Conservation (phyloP, 2,797 vertebrate genomes). For the Tadarida brasiliensis region DNA sequence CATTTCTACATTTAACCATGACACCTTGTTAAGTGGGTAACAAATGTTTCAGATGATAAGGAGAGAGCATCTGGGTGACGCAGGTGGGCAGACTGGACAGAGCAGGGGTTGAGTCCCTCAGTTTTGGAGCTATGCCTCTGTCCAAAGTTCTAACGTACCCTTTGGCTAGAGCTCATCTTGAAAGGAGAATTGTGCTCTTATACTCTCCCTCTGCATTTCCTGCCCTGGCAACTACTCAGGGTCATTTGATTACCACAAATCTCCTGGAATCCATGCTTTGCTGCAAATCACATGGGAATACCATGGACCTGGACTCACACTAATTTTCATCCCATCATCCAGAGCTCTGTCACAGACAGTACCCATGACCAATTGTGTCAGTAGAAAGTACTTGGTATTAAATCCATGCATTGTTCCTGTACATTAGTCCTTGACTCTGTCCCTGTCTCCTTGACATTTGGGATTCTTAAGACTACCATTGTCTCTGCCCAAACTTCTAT, state of each 20-base stretch:
- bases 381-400: neutral
- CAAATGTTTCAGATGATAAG: neutral
- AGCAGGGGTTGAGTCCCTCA: neutral
- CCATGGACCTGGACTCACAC: neutral
- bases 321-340: neutral
- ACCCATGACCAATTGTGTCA: neutral
- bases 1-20: neutral
- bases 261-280: neutral
- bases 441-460: neutral
- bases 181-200: neutral
- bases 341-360: neutral
- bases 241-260: neutral
- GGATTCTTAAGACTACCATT: neutral
- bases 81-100: neutral
- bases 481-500: neutral
- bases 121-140: neutral
- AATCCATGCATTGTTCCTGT: neutral
- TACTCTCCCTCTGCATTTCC: neutral
- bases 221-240: neutral
- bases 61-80: neutral
- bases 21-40: neutral
- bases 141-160: neutral
- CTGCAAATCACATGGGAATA: neutral
- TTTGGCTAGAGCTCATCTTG: neutral
- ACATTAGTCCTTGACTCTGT: neutral